Conservation (phyloP, 2,888 invertebrate genomes). For the Luffia ferchaultella region DNA sequence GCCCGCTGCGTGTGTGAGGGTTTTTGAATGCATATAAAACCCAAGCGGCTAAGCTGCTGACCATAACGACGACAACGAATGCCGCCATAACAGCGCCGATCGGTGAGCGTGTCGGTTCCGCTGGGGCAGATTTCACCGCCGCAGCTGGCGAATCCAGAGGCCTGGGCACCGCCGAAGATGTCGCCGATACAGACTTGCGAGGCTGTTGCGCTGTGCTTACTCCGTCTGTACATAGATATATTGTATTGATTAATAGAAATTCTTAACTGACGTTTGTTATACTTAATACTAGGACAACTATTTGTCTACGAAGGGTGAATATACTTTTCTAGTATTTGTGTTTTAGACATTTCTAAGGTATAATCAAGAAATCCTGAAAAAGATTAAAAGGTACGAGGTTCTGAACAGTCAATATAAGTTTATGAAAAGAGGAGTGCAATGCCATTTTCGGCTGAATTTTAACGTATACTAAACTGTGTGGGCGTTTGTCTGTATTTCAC, state of each 20-base stretch:
- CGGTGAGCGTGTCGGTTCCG: slow-evolving; percentile 16
- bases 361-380: too few species aligned
- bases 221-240: background rate
- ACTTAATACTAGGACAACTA: background rate
- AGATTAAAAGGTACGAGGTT: too few species aligned
- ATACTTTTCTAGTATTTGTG: background rate
- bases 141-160: background rate
- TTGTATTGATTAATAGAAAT: background rate
- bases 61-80: slow-evolving; percentile 72
- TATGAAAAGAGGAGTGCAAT: too few species aligned
- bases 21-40: slow-evolving; percentile 93
- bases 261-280: background rate
- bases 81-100: slow-evolving; percentile 68
- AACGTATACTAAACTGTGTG: too few species aligned
- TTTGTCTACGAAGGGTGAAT: background rate
- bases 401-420: too few species aligned
- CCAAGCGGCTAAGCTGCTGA: slow-evolving; percentile 80
- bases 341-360: background rate
- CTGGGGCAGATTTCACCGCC: background rate
- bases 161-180: background rate
- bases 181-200: background rate
- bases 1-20: slow-evolving; percentile 95
- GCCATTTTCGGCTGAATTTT: too few species aligned
- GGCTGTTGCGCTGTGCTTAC: background rate
- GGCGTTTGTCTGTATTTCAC: too few species aligned